phyloP scores from a whole-genome alignment of 2,888 invertebrate species.

The Agrochola litura region DNA sequence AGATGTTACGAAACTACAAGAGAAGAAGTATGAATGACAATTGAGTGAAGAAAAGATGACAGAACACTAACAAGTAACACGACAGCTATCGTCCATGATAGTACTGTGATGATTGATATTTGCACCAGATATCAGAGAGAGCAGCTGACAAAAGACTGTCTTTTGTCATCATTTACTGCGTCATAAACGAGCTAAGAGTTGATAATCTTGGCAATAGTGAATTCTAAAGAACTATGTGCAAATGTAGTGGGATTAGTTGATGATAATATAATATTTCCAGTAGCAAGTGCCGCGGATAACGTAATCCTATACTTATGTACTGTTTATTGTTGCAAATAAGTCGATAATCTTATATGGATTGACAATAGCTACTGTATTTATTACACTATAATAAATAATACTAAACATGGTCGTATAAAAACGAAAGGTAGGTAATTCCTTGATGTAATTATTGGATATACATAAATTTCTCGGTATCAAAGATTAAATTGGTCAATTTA shows the following conservation, averaged over 20 bases:
- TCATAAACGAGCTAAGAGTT: too few species aligned
- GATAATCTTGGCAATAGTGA: background rate
- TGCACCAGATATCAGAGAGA: background rate
- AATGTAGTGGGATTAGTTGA: background rate
- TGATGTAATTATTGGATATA: background rate
- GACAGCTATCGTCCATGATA: background rate
- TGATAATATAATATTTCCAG: slow-evolving; percentile 29
- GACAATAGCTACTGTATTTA: slow-evolving; percentile 37
- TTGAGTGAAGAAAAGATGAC: background rate
- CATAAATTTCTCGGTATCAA: background rate
- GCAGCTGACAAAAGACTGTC: background rate
- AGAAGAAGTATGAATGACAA: slow-evolving; percentile 15
- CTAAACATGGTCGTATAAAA: slow-evolving; percentile 9
- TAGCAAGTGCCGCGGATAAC: slow-evolving; percentile 40
- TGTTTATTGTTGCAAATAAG: slow-evolving; percentile 28
- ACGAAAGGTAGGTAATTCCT: too few species aligned
- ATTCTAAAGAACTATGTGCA: background rate
- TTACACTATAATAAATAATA: slow-evolving; percentile 5
- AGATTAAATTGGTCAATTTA: background rate
- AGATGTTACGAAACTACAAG: slow-evolving; percentile 9
- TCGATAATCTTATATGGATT: slow-evolving; percentile 25
- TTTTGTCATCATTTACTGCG: too few species aligned
- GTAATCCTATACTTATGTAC: slow-evolving; percentile 41
- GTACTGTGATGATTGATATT: background rate
- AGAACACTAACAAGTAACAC: slow-evolving; percentile 1